Evolutionary conservation across 2,113 vertebrate genomes (phyloP), one percentile per base, ranked within the genome.

Genomic region (Aphelocoma coerulescens): DNA sequence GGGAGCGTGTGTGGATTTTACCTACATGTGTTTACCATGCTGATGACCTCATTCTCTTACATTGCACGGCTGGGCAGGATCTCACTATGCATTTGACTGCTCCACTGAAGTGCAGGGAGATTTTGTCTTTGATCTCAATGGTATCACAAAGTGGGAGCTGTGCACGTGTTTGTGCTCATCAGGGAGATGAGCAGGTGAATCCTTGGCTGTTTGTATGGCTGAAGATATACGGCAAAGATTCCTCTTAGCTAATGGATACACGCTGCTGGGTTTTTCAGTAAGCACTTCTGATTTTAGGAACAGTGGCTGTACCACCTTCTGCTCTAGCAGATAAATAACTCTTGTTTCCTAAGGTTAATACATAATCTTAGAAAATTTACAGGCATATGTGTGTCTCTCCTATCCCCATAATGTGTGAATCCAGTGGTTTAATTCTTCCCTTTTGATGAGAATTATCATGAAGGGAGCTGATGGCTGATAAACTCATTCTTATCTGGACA

Each of bases 241-340:
- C 55, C 23, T 76, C 13, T 57, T 19, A 66, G 41, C 39, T 72
- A 66, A 27, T 10, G 1, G 49, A 30, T 37, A 44, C 13, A 14
- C 0, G 0, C 17, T 82, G 9, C 23, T 46, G 24, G 8, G 16
- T 11, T 58, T 86, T 62, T 61, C 68, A 55, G 55, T 39, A 66
- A 52, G 30, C 11, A 43, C 23, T 66, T 67, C 39, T 35, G 57
- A 48, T 59, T 75, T 83, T n/a, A 72, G 39, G 17, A 85, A 67
- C 49, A 84, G 44, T 37, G 74, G 33, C 59, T 58, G 16, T 74
- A 63, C 13, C 18, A 14, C 18, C 46, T 80, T 59, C 55, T 77
- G 28, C 16, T 75, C 26, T 28, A 89, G 54, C 10, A 63, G 18
- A 66, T 26, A 63, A 68, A 61, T 75, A 43, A 67, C 8, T 20